Conservation (phyloP, 2,888 invertebrate species). For the Epicampocera succincta region DNA sequence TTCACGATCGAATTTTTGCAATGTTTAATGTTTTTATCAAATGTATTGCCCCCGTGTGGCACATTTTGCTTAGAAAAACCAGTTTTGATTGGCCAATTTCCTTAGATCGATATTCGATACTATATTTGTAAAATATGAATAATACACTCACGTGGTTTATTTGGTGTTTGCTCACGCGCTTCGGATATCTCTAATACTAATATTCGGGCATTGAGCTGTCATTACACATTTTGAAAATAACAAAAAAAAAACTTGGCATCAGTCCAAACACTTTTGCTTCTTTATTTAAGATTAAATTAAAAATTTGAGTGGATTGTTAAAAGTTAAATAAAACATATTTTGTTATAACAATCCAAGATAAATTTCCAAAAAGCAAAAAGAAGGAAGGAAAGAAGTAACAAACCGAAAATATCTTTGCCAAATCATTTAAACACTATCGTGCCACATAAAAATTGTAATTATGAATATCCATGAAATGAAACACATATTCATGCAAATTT, state of each 20-base stretch:
- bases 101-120: too few relatives aligned
- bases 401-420: constrained; percentile 30
- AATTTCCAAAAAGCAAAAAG: constrained; percentile 23
- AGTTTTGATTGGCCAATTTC: too few relatives aligned
- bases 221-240: too few relatives aligned
- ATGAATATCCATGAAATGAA: not conserved
- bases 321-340: constrained; percentile 20
- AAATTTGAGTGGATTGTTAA: not conserved
- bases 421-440: constrained; percentile 33
- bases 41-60: too few relatives aligned
- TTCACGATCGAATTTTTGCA: too few relatives aligned
- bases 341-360: constrained; percentile 1
- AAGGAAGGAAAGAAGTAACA: constrained; percentile 29
- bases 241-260: not conserved
- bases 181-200: too few relatives aligned
- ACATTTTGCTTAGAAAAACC: too few relatives aligned
- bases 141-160: too few relatives aligned
- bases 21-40: too few relatives aligned
- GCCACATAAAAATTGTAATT: constrained; percentile 29
- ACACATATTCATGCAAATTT: constrained; percentile 1
- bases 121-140: too few relatives aligned
- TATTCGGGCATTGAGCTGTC: too few relatives aligned
- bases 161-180: too few relatives aligned
- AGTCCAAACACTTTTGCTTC: constrained; percentile 8
- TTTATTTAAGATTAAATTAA: constrained; percentile 1